Evolutionary conservation across 2,113 vertebrate genomes (phyloP).

Genomic region (Montifringilla adamsi): DNA sequence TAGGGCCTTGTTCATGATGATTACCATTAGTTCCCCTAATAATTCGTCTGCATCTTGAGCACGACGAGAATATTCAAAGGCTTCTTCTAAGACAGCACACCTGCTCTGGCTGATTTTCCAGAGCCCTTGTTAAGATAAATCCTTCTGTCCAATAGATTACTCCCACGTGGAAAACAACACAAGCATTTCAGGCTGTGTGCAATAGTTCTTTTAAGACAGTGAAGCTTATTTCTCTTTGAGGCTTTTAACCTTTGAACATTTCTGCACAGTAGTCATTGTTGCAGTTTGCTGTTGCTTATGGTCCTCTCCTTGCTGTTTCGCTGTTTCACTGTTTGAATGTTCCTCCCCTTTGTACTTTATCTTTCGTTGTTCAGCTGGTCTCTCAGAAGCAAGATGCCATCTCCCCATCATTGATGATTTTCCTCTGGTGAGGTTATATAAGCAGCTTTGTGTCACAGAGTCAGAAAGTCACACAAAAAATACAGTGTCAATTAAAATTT

Average conservation of each 20-base stretch:
- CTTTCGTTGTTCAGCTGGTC: background rate
- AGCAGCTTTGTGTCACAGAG: background rate
- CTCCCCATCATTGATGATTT: background rate
- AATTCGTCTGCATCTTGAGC: background rate
- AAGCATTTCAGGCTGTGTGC: background rate
- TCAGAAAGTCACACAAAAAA: background rate
- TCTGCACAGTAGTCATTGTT: background rate
- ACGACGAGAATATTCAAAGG: background rate
- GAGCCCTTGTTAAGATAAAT: background rate
- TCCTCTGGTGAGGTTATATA: background rate
- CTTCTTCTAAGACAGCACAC: background rate
- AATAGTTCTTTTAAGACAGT: background rate
- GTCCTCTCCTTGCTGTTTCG: background rate
- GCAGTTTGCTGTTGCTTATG: background rate
- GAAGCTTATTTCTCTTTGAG: background rate
- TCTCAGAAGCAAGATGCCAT: background rate
- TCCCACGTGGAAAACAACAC: background rate
- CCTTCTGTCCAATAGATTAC: background rate
- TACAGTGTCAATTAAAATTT: background rate
- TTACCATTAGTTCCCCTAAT: background rate
- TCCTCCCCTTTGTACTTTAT: background rate
- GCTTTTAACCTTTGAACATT: background rate
- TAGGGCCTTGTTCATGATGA: background rate
- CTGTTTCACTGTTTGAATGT: background rate
- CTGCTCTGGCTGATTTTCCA: background rate